A percentile compares a stretch with the other conserved stretches of the same genome.
Conservation (phyloP, 2,113 vertebrate species). For the Montifringilla adamsi region DNA sequence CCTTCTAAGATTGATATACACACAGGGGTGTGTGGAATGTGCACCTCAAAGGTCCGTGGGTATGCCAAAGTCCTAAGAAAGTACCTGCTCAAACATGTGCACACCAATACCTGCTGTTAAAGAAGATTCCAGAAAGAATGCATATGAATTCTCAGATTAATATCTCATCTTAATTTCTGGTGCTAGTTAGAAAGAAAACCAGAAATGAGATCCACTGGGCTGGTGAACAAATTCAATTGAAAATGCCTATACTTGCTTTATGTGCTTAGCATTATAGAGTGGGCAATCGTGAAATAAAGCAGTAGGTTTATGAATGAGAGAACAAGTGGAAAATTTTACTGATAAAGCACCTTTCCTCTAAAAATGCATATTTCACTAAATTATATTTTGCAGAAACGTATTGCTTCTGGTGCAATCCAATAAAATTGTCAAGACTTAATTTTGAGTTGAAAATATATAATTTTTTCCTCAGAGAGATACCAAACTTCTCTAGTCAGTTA, state of each 20-base stretch:
- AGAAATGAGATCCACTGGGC: not conserved
- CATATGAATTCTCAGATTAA: not conserved
- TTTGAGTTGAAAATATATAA: not conserved
- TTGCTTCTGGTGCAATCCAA: not conserved
- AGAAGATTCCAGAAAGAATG: not conserved
- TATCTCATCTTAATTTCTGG: not conserved
- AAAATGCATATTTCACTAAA: not conserved
- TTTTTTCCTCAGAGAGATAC: not conserved
- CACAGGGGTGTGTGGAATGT: not conserved
- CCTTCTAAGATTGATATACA: not conserved
- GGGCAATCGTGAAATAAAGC: not conserved
- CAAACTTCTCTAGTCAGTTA: not conserved
- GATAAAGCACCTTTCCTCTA: not conserved
- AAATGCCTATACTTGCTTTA: not conserved
- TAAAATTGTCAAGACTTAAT: not conserved
- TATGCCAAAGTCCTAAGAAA: not conserved
- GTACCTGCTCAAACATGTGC: accelerated
- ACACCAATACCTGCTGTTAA: not conserved
- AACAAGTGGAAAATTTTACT: not conserved
- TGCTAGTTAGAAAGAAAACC: not conserved
- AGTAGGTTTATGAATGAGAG: not conserved
- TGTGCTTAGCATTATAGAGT: not conserved
- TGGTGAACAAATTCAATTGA: not conserved
- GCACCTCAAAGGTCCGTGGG: not conserved
- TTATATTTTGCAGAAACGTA: not conserved